Base-by-base conservation (phyloP, 2,113 vertebrate species). In the Boleophthalmus pectinirostris region DNA sequence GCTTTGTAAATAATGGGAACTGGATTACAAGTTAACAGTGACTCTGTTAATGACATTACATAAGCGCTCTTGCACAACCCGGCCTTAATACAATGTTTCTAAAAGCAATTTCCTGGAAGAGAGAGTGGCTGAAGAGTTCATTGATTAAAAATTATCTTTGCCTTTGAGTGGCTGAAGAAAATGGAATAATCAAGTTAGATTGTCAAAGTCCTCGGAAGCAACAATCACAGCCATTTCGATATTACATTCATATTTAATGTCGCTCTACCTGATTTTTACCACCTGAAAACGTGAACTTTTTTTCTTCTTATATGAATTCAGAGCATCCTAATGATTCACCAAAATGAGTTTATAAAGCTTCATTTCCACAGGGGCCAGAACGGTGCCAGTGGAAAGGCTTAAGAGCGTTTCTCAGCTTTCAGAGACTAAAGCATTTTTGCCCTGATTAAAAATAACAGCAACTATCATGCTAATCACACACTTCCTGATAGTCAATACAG, bases 11-110 rank as follows among this genome's bases (percentile, higher is more conserved):
- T 58, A 49, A 49, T 16, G 18, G 6, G 51, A n/a, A n/a, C 20
- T 53, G 18, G 18, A 9, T 18, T 9, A 25, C 24, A 29, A 25
- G 23, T 58, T 56, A 25, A 14, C 56, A 14, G 10, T 18, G 49
- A 6, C 16, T 51, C 49, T 12, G 81, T 84, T 88, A 87, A 92
- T 89, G 81, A 81, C 75, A 64, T 88, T 87, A 82, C 68, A 63
- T 85, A 90, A 90, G 66, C 51, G 58, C 20, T 49, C 23, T 89
- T 91, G 83, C 77, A 78, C 86, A 91, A 92, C 58, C 25, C 38
- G 69, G 43, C 72, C 76, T 51, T 66, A 60, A 20, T 5, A 63
- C 5, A 8, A 3, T 75, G 57, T 80, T 77, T 82, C 25, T 66
- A 64, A 13, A 23, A 54, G 23, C 10, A 65, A n/a, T 9, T 24